phyloP scores from a whole-genome alignment of 2,797 vertebrate species.

The Tapera naevia region DNA sequence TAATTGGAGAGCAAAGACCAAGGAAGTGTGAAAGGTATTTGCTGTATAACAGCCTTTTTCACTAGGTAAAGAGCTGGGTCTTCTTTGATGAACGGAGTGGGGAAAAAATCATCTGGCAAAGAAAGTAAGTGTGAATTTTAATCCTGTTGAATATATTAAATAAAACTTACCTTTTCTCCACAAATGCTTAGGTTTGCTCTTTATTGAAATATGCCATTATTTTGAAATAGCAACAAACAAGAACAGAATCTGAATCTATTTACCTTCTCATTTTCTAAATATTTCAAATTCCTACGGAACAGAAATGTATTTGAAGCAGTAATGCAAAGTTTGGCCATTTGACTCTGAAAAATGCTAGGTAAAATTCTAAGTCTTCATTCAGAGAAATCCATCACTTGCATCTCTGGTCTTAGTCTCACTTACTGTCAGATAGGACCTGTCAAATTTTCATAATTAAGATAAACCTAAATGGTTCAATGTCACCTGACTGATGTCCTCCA shows the following conservation, averaged over 20 bases:
- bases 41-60: not conserved
- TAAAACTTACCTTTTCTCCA: not conserved
- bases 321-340: not conserved
- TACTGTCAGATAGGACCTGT: conserved; percentile 38
- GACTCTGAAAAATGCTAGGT: not conserved
- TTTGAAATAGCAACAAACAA: not conserved
- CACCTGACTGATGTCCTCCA: conserved; percentile 22
- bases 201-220: not conserved
- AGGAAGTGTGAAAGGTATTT: not conserved
- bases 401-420: not conserved
- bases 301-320: not conserved
- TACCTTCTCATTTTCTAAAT: not conserved
- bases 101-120: not conserved
- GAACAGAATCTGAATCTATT: not conserved
- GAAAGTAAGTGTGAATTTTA: not conserved
- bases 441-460: conserved; percentile 60
- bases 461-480: conserved; percentile 28
- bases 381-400: conserved; percentile 5
- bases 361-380: not conserved
- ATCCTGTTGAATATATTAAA: not conserved
- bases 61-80: not conserved
- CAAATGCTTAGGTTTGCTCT: not conserved
- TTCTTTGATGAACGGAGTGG: not conserved
- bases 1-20: not conserved
- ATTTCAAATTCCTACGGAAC: not conserved